Conservation (phyloP, 2,888 invertebrate genomes). For the Dioctria linearis region DNA sequence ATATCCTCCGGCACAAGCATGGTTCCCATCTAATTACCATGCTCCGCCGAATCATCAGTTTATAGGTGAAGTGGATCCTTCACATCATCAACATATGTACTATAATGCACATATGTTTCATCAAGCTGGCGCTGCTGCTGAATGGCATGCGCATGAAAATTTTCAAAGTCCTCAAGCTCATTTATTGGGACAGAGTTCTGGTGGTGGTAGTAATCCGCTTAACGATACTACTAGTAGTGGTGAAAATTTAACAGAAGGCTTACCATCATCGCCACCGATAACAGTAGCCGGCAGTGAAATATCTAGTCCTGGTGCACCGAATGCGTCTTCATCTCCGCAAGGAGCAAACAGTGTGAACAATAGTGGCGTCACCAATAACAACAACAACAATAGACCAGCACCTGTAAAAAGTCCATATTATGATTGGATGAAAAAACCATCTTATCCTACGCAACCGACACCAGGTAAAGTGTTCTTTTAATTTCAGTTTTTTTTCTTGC, state of each 20-base stretch:
- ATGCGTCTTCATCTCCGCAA: conserved; percentile 68
- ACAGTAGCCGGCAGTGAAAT: conserved; percentile 76
- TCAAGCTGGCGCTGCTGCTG: conserved; percentile 68
- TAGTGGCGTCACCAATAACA: conserved; percentile 59
- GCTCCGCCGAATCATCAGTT: conserved; percentile 70
- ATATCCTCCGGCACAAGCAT: conserved; percentile 69
- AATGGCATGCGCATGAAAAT: conserved; percentile 71
- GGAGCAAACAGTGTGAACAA: conserved; percentile 63
- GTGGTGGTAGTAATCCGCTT: conserved; percentile 57
- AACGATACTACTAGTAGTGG: conserved; percentile 64
- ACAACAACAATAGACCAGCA: conserved; percentile 73
- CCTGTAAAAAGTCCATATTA: conserved; percentile 87
- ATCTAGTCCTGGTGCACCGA: conserved; percentile 74
- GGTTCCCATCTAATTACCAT: conserved; percentile 73
- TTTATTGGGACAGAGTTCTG: conserved; percentile 67
- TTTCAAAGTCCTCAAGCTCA: conserved; percentile 72
- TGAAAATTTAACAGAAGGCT: conserved; percentile 65
- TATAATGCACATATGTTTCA: conserved; percentile 72
- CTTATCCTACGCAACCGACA: conserved; percentile 87
- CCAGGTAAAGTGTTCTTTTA: conserved; percentile 75
- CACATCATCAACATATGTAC: conserved; percentile 71
- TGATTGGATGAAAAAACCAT: conserved; percentile 94
- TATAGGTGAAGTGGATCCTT: conserved; percentile 70
- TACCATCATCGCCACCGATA: conserved; percentile 75
- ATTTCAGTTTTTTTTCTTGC: neutral